Percentiles rank a stretch among this genome's conserved stretches.
Conservation (phyloP, 2,888 invertebrate species). For the Brachyptera putata region DNA sequence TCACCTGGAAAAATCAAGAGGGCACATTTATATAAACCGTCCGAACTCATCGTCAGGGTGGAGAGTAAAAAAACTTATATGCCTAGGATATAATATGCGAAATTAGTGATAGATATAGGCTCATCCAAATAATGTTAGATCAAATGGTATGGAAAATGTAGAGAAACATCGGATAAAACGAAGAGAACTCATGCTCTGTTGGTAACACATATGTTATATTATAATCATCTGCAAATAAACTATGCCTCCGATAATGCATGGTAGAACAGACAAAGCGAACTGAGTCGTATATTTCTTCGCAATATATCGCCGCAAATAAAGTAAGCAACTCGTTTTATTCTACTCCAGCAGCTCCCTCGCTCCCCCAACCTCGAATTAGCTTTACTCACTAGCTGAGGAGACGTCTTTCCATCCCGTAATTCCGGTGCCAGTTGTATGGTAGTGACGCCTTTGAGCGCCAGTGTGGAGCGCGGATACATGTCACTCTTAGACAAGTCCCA, state of each 20-base stretch:
- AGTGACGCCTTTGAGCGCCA: conserved; percentile 43
- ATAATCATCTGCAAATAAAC: too few relatives aligned
- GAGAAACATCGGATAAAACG: too few relatives aligned
- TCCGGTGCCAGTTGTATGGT: conserved; percentile 47
- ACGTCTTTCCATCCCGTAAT: conserved; percentile 38
- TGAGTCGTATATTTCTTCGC: background rate
- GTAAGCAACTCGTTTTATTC: background rate
- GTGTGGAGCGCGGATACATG: conserved; percentile 47
- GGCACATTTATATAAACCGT: conserved; percentile 4
- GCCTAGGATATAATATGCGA: background rate
- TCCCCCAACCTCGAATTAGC: too few relatives aligned
- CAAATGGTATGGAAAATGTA: too few relatives aligned
- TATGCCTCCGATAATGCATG: too few relatives aligned
- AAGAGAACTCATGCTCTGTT: too few relatives aligned
- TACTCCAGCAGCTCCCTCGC: background rate
- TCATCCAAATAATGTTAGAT: background rate
- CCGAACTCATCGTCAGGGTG: background rate
- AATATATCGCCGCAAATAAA: background rate
- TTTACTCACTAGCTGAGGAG: conserved; percentile 47
- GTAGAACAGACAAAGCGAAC: background rate
- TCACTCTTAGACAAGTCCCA: conserved; percentile 54
- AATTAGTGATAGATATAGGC: background rate
- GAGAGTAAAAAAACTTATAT: background rate
- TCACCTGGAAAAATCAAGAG: conserved; percentile 47
- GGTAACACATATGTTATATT: too few relatives aligned